A percentile compares a stretch with the other conserved stretches of the same genome.
phyloP scores from a whole-genome alignment of 2,113 vertebrate species.

The Mystacornis crossleyi region DNA sequence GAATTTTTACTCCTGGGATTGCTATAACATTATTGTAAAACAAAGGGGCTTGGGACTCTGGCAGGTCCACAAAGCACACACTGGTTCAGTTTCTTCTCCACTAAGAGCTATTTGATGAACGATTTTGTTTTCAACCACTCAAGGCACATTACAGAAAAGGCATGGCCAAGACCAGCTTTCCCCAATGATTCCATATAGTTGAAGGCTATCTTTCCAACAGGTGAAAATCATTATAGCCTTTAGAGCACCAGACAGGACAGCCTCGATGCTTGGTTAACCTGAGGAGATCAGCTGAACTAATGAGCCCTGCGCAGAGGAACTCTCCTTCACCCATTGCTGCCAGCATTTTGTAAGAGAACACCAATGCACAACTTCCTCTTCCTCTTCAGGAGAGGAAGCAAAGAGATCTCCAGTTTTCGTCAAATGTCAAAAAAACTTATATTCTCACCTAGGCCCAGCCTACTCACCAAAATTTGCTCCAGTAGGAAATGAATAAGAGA shows the following conservation, averaged over 20 bases:
- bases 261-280: neutral
- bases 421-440: neutral
- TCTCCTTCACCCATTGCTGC: neutral
- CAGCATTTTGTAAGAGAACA: neutral
- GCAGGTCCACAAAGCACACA: neutral
- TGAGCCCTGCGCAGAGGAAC: accelerated
- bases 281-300: neutral
- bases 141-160: neutral
- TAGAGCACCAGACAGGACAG: neutral
- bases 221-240: neutral
- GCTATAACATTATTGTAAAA: neutral
- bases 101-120: neutral
- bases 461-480: neutral
- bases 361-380: neutral
- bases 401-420: neutral
- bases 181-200: neutral
- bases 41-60: neutral
- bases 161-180: accelerated
- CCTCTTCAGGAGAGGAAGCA: neutral
- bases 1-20: neutral
- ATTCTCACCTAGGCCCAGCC: neutral
- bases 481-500: neutral
- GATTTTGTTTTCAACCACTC: neutral
- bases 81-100: neutral
- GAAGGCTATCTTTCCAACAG: neutral